Conservation (phyloP, 2,888 invertebrate genomes). For the Pseudanteris insignis region DNA sequence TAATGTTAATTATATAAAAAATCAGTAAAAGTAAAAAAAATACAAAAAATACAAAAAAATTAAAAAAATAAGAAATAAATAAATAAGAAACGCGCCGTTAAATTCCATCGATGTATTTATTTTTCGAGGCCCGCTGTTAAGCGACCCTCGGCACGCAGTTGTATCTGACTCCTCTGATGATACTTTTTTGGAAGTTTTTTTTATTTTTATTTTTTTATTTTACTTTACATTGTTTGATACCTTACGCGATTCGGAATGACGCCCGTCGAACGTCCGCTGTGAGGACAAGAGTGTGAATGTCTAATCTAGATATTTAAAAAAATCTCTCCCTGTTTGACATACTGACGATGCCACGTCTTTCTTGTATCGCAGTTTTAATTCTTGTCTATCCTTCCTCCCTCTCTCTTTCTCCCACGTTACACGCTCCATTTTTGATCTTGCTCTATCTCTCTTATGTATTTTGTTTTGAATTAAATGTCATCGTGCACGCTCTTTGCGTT, state of each 20-base stretch:
- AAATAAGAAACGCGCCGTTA: conserved; percentile 32
- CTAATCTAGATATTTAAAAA: no score
- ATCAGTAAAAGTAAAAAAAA: conserved; percentile 27
- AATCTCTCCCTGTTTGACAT: conserved; percentile 47
- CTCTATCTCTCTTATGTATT: conserved; percentile 16
- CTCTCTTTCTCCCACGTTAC: neutral
- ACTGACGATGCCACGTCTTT: conserved; percentile 46
- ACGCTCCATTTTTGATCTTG: conserved; percentile 1
- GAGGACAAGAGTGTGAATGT: conserved; percentile 57
- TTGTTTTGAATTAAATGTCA: conserved; percentile 22
- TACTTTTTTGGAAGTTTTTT: no score
- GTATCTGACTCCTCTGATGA: conserved; percentile 8
- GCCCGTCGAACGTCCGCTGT: conserved; percentile 13
- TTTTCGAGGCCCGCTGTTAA: conserved; percentile 19
- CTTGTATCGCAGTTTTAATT: conserved; percentile 33
- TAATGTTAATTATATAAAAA: conserved; percentile 39
- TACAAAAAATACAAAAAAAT: conserved; percentile 11
- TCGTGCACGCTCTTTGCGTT: conserved; percentile 12
- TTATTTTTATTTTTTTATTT: no score
- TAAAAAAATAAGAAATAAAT: conserved; percentile 15
- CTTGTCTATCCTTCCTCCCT: conserved; percentile 53
- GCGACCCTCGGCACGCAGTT: conserved; percentile 18
- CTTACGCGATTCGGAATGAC: conserved; percentile 11
- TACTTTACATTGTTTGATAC: conserved; percentile 1
- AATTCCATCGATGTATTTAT: conserved; percentile 45